A percentile compares a stretch with the other conserved stretches of the same genome.
These are phyloP conservation scores for Myzus persicae DNA, from an alignment of 1,140 invertebrate species.

Conservation along the genomic window DNA sequence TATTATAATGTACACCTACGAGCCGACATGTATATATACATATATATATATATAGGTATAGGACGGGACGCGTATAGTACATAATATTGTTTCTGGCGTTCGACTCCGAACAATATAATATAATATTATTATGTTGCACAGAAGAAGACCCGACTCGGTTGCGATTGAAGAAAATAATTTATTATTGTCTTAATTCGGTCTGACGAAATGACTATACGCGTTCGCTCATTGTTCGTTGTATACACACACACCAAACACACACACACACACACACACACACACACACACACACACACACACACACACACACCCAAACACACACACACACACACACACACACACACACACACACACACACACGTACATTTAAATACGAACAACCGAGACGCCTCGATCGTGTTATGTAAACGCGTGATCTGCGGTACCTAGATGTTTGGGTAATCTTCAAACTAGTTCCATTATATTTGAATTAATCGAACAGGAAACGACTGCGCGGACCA, in stretches of 20 bases:
- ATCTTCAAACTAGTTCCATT: slow-evolving; percentile 29
- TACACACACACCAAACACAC: too few species aligned
- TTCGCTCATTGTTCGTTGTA: slow-evolving; percentile 15
- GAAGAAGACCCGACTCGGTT: neutral
- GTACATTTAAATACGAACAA: neutral
- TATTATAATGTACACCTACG: neutral
- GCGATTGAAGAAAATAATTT: neutral
- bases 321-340: too few species aligned
- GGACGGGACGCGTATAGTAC: neutral
- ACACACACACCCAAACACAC: too few species aligned
- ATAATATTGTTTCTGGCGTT: slow-evolving; percentile 1
- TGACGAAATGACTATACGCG: slow-evolving; percentile 6
- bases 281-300: too few species aligned
- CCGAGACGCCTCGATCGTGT: neutral
- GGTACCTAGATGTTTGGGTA: neutral
- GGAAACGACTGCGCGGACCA: neutral
- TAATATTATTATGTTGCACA: neutral
- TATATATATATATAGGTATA: neutral
- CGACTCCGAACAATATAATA: slow-evolving; percentile 23
- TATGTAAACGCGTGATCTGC: neutral
- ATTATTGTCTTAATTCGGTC: slow-evolving; percentile 35
- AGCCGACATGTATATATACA: neutral
- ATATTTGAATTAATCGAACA: slow-evolving; percentile 29
- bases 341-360: too few species aligned
- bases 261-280: too few species aligned